Evolutionary conservation across 2,888 invertebrate genomes (phyloP).

Genomic region (Eilema griseolum): DNA sequence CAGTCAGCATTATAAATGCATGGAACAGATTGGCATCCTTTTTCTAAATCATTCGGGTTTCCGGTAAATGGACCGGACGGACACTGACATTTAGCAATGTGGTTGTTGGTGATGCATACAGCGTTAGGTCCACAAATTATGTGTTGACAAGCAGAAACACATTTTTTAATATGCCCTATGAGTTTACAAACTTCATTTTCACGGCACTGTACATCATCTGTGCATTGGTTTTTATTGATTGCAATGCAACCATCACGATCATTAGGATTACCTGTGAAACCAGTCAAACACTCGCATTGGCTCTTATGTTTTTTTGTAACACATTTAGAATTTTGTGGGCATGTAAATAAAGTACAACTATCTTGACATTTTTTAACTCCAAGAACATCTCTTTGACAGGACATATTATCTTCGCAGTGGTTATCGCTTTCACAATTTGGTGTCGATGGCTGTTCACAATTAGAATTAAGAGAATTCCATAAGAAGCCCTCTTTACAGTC

Average conservation of each 20-base stretch:
- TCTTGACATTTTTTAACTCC: constrained; percentile 94
- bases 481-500: constrained; percentile 92
- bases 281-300: constrained; percentile 93
- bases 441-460: constrained; percentile 95
- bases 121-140: constrained; percentile 94
- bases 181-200: constrained; percentile 93
- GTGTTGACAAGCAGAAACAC: constrained; percentile 92
- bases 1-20: constrained; percentile 96
- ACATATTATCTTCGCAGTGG: constrained; percentile 90
- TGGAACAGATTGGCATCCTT: constrained; percentile 93
- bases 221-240: constrained; percentile 91
- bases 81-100: constrained; percentile 95
- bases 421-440: constrained; percentile 91
- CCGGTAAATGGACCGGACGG: constrained; percentile 95
- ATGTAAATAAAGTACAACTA: constrained; percentile 93
- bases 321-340: constrained; percentile 94
- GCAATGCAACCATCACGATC: constrained; percentile 95
- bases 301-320: constrained; percentile 91
- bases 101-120: constrained; percentile 95
- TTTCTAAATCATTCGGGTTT: constrained; percentile 92
- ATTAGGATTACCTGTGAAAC: constrained; percentile 96
- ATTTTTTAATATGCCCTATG: constrained; percentile 88
- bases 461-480: constrained; percentile 94
- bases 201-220: constrained; percentile 92
- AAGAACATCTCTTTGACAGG: constrained; percentile 94